Base-by-base conservation (phyloP, 2,888 invertebrate species). In the Lampropteryx suffumata region DNA sequence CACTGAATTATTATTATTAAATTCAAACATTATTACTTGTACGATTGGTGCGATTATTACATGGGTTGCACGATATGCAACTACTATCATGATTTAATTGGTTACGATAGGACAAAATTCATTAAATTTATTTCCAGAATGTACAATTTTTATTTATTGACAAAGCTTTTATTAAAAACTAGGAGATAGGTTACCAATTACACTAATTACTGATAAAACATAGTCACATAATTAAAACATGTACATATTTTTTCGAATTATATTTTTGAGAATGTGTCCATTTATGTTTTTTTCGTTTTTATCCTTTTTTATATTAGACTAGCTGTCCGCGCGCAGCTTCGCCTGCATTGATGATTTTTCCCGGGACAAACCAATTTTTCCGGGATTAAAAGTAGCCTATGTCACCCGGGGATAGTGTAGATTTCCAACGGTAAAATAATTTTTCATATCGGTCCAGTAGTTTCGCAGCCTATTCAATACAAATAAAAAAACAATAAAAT, bases 241-340 rank as follows among this genome's bases (percentile, higher is more conserved):
- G 87, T 88, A 88, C 79, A 88, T 86, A 69, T 65, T 76, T 70
- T 76, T 77, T 83, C 76, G 76, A 87, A 86, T 85, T 88, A 88
- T 86, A 87, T 85, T 84, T 86, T 87, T 85, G 86, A 86, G 86
- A 84, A 79, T 76, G 70, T 75, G 54, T 51, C 28, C 6, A 73
- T 64, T 55, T 62, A 66, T 66, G 64, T 63, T 66, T 75, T 73
- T 63, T 57, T 67, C 76, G 62, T 57, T 48, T 45, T 32, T 44
- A 26, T 37, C 42, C 43, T 58, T 51, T 53, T 51, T 54, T 21
- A 3, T 21, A 3, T 21, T 21, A 3, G n/a, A n/a, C n/a, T n/a
- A n/a, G n/a, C n/a, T n/a, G n/a, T n/a, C n/a, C n/a, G n/a, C n/a
- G n/a, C n/a, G n/a, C n/a, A n/a, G n/a, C n/a, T n/a, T n/a, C n/a